These are phyloP conservation scores for Drosophila persimilis DNA, from an alignment of 1,140 invertebrate genomes.

Conservation along the genomic window DNA sequence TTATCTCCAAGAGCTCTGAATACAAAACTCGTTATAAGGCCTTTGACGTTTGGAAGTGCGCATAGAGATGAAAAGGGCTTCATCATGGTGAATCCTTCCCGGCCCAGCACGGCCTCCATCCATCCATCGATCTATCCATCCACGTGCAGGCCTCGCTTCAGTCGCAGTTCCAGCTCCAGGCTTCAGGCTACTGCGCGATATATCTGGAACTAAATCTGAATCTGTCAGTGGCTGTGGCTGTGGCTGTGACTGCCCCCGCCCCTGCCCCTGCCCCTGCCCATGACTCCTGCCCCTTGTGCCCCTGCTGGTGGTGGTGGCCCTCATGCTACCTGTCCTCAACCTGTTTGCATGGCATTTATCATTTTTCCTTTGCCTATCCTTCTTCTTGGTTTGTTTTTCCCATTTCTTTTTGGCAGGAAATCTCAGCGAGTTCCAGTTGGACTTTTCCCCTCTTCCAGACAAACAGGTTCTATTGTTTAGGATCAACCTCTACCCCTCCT, in stretches of 20 bases:
- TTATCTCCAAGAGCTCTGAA: conserved; percentile 27
- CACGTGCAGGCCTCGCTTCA: conserved; percentile 74
- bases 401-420: conserved; percentile 71
- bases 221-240: no score
- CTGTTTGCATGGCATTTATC: conserved; percentile 75
- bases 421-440: conserved; percentile 73
- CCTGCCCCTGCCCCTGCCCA: neutral
- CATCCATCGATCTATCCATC: conserved; percentile 17
- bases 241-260: neutral
- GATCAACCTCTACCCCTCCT: conserved; percentile 18
- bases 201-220: conserved; percentile 3
- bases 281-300: neutral
- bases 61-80: conserved; percentile 65
- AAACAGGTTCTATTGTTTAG: conserved; percentile 74
- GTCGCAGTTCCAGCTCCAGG: conserved; percentile 26
- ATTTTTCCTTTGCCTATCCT: conserved; percentile 57
- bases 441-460: conserved; percentile 60
- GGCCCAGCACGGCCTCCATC: conserved; percentile 9
- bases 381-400: conserved; percentile 64
- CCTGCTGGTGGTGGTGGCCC: neutral
- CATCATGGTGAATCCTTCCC: conserved; percentile 50
- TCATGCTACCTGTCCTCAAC: conserved; percentile 69
- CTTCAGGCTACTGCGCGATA: conserved; percentile 62
- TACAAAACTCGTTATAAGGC: conserved; percentile 68
- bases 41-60: conserved; percentile 67